These are phyloP conservation scores for Tamandua tetradactyla DNA, from an alignment of 2,797 vertebrate genomes.

Conservation along the genomic window DNA sequence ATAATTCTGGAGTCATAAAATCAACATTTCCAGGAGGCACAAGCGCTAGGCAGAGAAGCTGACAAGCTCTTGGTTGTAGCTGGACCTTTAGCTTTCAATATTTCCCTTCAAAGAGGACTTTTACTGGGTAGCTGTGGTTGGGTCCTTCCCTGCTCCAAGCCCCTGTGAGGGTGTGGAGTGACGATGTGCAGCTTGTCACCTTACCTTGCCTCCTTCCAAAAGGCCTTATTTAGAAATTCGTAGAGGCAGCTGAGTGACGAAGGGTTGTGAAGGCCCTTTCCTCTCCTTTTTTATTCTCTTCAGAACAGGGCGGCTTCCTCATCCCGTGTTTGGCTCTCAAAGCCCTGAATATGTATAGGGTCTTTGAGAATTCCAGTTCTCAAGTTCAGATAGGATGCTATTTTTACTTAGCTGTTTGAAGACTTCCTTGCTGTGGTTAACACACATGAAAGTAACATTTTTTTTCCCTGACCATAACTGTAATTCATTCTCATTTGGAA, in stretches of 20 bases:
- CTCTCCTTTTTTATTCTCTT: conserved; percentile 36
- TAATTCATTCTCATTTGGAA: conserved; percentile 11
- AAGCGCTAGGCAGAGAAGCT: too few species aligned
- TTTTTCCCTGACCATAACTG: not conserved
- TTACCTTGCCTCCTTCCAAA: conserved; percentile 27
- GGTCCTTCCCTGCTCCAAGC: not conserved
- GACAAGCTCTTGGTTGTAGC: accelerated
- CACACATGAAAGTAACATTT: not conserved
- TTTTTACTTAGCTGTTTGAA: not conserved
- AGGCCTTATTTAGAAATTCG: conserved; percentile 74
- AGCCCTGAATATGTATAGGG: not conserved
- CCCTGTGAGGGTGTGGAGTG: conserved; percentile 46
- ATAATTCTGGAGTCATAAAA: not conserved
- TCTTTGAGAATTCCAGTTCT: conserved; percentile 38
- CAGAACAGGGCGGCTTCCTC: not conserved
- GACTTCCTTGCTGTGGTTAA: not conserved
- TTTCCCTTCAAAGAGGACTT: conserved; percentile 27
- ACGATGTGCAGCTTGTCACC: conserved; percentile 56
- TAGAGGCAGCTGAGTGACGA: conserved; percentile 38
- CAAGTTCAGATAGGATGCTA: not conserved
- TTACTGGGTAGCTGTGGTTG: not conserved
- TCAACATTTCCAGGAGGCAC: not conserved
- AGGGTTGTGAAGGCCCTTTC: conserved; percentile 46
- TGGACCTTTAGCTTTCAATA: not conserved
- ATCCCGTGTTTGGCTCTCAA: not conserved